Percentiles rank a stretch among this genome's conserved stretches.
These are phyloP conservation scores for Napeogenes inachia DNA, from an alignment of 2,888 invertebrate species.

Conservation along the genomic window DNA sequence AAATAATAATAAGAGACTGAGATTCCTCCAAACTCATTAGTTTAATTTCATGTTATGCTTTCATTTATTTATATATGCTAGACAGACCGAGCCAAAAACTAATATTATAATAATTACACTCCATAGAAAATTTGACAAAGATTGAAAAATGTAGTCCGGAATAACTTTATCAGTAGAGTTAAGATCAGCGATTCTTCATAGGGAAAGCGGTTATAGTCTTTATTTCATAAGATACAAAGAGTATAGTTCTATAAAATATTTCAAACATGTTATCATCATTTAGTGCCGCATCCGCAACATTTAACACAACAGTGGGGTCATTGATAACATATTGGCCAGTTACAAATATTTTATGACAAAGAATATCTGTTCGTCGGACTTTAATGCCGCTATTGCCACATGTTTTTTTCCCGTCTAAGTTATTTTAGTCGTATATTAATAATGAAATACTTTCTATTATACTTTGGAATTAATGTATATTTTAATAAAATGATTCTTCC, in stretches of 20 bases:
- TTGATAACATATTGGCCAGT: constrained; percentile 35
- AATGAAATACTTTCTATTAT: no score
- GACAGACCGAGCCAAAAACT: no score
- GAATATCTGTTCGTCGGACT: constrained; percentile 27
- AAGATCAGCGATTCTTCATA: neutral
- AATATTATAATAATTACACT: neutral
- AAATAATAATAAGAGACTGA: no score
- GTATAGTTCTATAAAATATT: neutral
- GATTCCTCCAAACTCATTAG: no score
- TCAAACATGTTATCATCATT: constrained; percentile 2
- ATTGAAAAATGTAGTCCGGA: constrained; percentile 19
- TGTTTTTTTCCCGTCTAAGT: no score
- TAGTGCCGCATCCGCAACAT: constrained; percentile 34
- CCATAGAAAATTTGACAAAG: constrained; percentile 5
- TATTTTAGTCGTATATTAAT: no score
- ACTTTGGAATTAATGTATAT: no score
- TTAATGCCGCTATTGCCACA: neutral
- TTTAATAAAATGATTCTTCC: no score
- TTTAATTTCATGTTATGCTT: no score
- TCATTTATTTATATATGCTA: no score
- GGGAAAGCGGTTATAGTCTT: neutral
- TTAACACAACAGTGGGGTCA: constrained; percentile 35
- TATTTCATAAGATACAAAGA: neutral
- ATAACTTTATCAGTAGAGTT: constrained; percentile 7
- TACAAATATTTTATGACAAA: constrained; percentile 33